phyloP scores from a whole-genome alignment of 1,140 invertebrate genomes.

The Neodiprion pinetum region DNA sequence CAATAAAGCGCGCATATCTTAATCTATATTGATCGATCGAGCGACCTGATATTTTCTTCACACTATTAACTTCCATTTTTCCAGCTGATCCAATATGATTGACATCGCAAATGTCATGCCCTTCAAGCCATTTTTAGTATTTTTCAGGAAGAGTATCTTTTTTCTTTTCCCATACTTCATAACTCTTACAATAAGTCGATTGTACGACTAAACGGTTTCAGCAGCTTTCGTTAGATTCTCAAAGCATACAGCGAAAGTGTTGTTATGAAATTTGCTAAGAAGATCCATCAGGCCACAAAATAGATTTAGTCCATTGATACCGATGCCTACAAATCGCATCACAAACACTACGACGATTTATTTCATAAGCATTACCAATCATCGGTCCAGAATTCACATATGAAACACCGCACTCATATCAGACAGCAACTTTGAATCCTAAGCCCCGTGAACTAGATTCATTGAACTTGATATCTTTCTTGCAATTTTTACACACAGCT shows the following conservation, averaged over 20 bases:
- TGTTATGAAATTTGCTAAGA: conserved; percentile 14
- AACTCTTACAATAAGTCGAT: conserved; percentile 27
- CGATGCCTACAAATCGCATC: conserved; percentile 25
- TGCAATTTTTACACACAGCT: conserved; percentile 24
- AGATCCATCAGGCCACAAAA: conserved; percentile 25
- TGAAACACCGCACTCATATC: conserved; percentile 23
- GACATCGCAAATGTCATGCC: conserved; percentile 24
- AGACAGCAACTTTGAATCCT: conserved; percentile 28
- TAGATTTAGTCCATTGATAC: conserved; percentile 22
- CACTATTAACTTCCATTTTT: conserved; percentile 33
- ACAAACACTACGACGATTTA: conserved; percentile 24
- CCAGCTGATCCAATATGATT: conserved; percentile 34
- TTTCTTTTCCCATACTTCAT: conserved; percentile 18
- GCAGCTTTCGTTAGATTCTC: conserved; percentile 18
- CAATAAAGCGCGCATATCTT: conserved; percentile 32
- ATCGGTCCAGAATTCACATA: conserved; percentile 24
- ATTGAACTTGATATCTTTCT: conserved; percentile 24
- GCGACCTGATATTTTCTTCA: conserved; percentile 30
- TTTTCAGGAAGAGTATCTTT: conserved; percentile 23
- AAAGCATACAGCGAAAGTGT: conserved; percentile 13
- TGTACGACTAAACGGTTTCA: conserved; percentile 20
- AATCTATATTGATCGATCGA: conserved; percentile 26
- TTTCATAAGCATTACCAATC: conserved; percentile 24
- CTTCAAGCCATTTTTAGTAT: conserved; percentile 24
- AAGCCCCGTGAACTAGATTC: conserved; percentile 22